These are phyloP conservation scores for Allacma fusca DNA, from an alignment of 2,888 invertebrate genomes.

Conservation along the genomic window DNA sequence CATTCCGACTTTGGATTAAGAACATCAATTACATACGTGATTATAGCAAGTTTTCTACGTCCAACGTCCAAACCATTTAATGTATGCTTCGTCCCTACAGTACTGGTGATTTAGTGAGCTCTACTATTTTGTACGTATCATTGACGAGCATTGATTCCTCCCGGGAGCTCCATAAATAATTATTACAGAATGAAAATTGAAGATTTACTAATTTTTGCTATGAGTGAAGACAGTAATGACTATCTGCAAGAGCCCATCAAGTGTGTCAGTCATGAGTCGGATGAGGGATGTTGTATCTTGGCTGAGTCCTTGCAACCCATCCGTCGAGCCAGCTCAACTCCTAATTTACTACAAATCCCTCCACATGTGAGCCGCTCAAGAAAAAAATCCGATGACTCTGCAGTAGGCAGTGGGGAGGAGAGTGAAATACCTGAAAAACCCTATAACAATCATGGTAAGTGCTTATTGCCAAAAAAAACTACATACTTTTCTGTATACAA, in stretches of 20 bases:
- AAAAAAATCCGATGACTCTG: conserved; percentile 60
- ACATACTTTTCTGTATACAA: neutral
- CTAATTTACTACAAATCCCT: conserved; percentile 60
- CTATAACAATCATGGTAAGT: conserved; percentile 45
- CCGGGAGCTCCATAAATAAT: neutral
- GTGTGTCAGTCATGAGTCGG: conserved; percentile 57
- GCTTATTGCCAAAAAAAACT: neutral
- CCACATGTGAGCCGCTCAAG: conserved; percentile 49
- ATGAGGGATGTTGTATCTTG: conserved; percentile 56
- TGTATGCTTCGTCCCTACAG: too few species aligned
- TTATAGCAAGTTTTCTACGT: too few species aligned
- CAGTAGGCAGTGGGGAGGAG: conserved; percentile 59
- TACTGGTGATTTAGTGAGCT: too few species aligned
- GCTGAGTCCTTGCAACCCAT: conserved; percentile 45
- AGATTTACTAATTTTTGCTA: conserved; percentile 55
- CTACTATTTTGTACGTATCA: too few species aligned
- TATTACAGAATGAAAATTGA: conserved; percentile 57
- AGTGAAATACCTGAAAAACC: conserved; percentile 55
- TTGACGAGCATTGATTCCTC: too few species aligned
- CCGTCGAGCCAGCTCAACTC: conserved; percentile 58
- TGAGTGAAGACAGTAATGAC: conserved; percentile 60
- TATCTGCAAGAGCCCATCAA: conserved; percentile 53
- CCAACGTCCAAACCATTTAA: too few species aligned
- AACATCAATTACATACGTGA: too few species aligned
- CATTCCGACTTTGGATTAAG: too few species aligned